Evolutionary conservation across 2,888 invertebrate species (phyloP), one percentile per base, ranked within the genome.

Genomic region (Eurytoma adleriae): DNA sequence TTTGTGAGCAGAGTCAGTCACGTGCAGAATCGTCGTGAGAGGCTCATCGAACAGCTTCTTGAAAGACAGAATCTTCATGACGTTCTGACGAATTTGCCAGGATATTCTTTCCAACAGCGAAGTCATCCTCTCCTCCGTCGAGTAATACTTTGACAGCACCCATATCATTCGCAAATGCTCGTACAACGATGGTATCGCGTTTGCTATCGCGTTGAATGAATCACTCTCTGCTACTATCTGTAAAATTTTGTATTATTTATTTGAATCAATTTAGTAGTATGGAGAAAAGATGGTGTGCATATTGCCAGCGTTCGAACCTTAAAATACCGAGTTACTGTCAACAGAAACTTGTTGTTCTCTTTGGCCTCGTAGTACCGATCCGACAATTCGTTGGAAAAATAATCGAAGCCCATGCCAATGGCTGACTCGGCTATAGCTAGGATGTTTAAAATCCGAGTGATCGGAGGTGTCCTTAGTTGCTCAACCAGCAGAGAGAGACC

Each of bases 161-260:
- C 98, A 98, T 87, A 98, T 95, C 93, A 98, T 95, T 85, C 96
- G 94, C 57, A 98, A 90, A 1, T 96, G 96, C 83, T 96, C 96
- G 92, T 97, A 95, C 82, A 98, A 91, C 78, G 95, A 93, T 0
- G 96, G 95, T 40, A 98, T 92, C 5, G 94, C 93, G 59, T 96
- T 94, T 14, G 93, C 93, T 24, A 97, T 94, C 88, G 94, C 93
- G 77, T 93, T 92, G 80, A 97, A 95, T 40, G 95, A 94, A 0
- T 94, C 93, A 52, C 94, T 93, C 79, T 94, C 94, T 82, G 94
- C 93, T 80, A 96, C 93, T 81, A 95, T 93, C 95, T 95, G 82
- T 0, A 89, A 89, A 13, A 52, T 52, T 3, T 30, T 30, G 3
- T 85, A 74, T 68, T 81, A 83, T 48, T 59, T 56, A 56, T 54